phyloP scores from a whole-genome alignment of 92 coral and sea anemone genomes.

The Palythoa heliodiscus region DNA sequence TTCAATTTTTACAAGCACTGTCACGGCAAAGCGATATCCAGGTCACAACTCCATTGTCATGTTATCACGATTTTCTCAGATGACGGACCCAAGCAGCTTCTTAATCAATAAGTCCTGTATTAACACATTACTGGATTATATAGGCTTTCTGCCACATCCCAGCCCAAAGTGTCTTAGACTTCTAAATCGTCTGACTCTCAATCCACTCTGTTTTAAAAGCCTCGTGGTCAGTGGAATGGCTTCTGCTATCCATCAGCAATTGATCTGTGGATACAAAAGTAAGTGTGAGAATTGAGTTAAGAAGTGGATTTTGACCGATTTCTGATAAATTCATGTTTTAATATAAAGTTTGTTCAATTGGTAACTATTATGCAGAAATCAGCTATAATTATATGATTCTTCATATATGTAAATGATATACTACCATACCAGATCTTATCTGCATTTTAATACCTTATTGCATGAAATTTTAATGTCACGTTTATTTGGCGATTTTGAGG shows the following conservation, averaged over 20 bases:
- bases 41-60: conserved; percentile 75
- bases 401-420: too few species aligned
- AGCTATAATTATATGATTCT: too few species aligned
- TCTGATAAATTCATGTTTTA: background rate
- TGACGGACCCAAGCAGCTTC: conserved; percentile 72
- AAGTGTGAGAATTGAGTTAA: conserved; percentile 12
- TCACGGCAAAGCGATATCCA: conserved; percentile 52
- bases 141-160: conserved; percentile 60
- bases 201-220: conserved; percentile 76
- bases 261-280: conserved; percentile 58
- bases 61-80: conserved; percentile 83
- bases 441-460: too few species aligned
- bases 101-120: conserved; percentile 80
- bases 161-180: conserved; percentile 83
- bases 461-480: too few species aligned
- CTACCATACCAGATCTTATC: too few species aligned
- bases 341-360: too few species aligned
- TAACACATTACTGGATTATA: conserved; percentile 70
- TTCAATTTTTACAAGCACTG: conserved; percentile 29
- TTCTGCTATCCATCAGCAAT: conserved; percentile 76
- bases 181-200: conserved; percentile 63
- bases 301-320: background rate
- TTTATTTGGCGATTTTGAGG: too few species aligned
- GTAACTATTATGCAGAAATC: too few species aligned
- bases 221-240: conserved; percentile 74